Conservation (phyloP, 2,113 vertebrate genomes). For the Chaenocephalus aceratus region DNA sequence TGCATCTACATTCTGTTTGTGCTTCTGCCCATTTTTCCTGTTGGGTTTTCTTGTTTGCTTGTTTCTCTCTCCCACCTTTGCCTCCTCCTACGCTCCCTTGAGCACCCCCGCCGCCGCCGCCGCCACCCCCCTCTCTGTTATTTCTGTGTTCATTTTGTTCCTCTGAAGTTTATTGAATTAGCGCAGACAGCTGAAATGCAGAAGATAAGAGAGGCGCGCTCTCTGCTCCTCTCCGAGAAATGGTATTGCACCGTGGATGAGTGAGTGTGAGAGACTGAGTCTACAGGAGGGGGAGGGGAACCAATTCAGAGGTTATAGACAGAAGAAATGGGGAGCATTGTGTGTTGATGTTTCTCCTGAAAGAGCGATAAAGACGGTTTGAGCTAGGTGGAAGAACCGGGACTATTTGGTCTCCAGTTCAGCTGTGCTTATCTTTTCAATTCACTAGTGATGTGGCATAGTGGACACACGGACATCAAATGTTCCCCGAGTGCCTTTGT, state of each 20-base stretch:
- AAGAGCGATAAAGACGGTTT: constrained; percentile 43
- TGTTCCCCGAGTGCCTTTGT: constrained; percentile 11
- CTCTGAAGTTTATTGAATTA: constrained; percentile 87
- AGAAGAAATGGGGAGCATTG: constrained; percentile 61
- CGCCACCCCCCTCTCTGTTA: constrained; percentile 39
- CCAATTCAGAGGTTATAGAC: constrained; percentile 61
- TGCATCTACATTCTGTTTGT: not conserved
- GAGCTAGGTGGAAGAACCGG: constrained; percentile 29
- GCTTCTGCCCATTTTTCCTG: constrained; percentile 15
- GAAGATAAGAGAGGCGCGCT: constrained; percentile 80
- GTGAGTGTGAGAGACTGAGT: constrained; percentile 51
- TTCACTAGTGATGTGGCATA: not conserved
- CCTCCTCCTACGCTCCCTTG: constrained; percentile 33
- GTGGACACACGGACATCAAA: constrained; percentile 16
- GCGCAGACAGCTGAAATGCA: constrained; percentile 83
- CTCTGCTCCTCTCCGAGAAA: constrained; percentile 70
- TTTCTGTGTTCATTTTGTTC: constrained; percentile 80
- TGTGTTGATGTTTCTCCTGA: constrained; percentile 72
- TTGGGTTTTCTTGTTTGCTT: constrained; percentile 44
- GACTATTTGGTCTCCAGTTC: constrained; percentile 57
- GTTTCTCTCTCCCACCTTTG: constrained; percentile 55
- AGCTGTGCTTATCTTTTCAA: constrained; percentile 46
- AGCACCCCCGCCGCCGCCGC: not conserved
- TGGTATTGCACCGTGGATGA: constrained; percentile 71
- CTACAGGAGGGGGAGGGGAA: constrained; percentile 38